phyloP scores from a whole-genome alignment of 2,113 vertebrate species.

The Acrocephalus kingi region DNA sequence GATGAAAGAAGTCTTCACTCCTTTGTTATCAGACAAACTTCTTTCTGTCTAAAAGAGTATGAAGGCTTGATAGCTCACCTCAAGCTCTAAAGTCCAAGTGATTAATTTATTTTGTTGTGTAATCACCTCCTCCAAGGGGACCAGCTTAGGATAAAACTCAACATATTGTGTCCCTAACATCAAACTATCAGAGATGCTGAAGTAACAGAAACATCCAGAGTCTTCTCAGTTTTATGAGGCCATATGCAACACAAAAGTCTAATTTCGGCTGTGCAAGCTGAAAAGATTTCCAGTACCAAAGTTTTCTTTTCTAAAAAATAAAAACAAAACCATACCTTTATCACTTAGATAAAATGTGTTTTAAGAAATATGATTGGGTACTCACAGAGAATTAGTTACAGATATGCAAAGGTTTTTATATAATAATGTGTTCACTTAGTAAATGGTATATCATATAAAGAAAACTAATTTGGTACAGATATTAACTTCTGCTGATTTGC shows the following conservation, averaged over 20 bases:
- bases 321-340: neutral
- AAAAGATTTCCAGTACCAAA: neutral
- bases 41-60: neutral
- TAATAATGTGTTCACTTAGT: neutral
- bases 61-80: neutral
- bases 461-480: neutral
- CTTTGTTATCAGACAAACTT: neutral
- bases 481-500: neutral
- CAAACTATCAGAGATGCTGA: neutral
- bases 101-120: neutral
- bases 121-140: neutral
- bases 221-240: neutral
- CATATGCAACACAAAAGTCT: neutral
- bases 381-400: neutral
- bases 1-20: neutral
- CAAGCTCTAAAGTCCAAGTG: neutral
- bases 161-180: rapidly evolving
- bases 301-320: neutral
- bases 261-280: neutral
- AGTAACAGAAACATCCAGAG: neutral
- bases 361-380: neutral
- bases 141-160: neutral
- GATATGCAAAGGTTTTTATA: neutral
- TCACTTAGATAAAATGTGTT: neutral
- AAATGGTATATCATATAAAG: neutral